phyloP scores from a whole-genome alignment of 1,140 invertebrate genomes.

The Drosophila simulans region DNA sequence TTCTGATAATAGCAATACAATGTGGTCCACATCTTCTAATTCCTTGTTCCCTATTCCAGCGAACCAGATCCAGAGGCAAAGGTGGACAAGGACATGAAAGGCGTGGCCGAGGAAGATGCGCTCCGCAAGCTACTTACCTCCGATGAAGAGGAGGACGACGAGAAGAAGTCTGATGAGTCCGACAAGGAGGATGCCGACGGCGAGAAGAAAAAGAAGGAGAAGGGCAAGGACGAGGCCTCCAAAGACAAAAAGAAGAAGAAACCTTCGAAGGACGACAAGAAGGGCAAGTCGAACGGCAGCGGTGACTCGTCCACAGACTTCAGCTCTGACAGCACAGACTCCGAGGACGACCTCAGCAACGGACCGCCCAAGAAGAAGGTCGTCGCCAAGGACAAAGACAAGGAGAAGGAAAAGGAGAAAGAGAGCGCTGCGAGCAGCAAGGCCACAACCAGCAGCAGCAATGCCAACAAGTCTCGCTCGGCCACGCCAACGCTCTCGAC shows the following conservation, averaged over 20 bases:
- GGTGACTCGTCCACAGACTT: slow-evolving; percentile 88
- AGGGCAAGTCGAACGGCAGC: slow-evolving; percentile 81
- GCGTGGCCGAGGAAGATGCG: slow-evolving; percentile 96
- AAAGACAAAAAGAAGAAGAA: slow-evolving; percentile 87
- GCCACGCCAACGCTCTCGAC: slow-evolving; percentile 86
- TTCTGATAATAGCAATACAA: not conserved
- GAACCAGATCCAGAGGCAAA: slow-evolving; percentile 91
- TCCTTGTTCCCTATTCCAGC: slow-evolving; percentile 78
- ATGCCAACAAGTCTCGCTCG: slow-evolving; percentile 87
- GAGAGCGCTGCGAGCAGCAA: slow-evolving; percentile 65
- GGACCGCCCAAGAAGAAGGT: slow-evolving; percentile 84
- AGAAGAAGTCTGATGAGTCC: slow-evolving; percentile 88
- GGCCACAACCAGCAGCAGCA: slow-evolving; percentile 66
- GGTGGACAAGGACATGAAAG: slow-evolving; percentile 90
- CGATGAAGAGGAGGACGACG: slow-evolving; percentile 95
- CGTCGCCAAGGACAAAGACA: slow-evolving; percentile 55
- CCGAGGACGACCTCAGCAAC: slow-evolving; percentile 85
- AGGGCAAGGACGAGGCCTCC: slow-evolving; percentile 87
- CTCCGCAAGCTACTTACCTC: slow-evolving; percentile 93
- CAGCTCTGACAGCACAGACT: slow-evolving; percentile 91
- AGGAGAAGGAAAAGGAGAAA: slow-evolving; percentile 62
- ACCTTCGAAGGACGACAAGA: slow-evolving; percentile 87
- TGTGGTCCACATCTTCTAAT: not conserved
- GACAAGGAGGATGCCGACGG: slow-evolving; percentile 86
- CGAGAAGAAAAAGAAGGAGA: slow-evolving; percentile 87